These are phyloP conservation scores for Diarsia rubi DNA, from an alignment of 2,888 invertebrate species.

Conservation along the genomic window DNA sequence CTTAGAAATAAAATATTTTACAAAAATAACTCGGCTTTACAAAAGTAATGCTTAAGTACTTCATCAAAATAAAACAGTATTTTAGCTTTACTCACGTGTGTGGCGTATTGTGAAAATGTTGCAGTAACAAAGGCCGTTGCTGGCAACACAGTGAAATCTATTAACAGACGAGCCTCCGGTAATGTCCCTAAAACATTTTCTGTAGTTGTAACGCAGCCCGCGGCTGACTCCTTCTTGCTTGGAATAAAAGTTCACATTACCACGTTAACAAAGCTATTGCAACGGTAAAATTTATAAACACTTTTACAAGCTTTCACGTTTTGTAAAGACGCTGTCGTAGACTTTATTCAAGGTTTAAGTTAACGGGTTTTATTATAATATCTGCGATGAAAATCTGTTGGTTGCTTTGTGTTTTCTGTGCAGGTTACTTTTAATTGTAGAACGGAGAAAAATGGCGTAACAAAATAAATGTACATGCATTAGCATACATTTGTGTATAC, in stretches of 20 bases:
- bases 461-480: neutral
- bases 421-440: slow-evolving; percentile 2
- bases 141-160: slow-evolving; percentile 75
- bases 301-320: slow-evolving; percentile 60
- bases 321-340: slow-evolving; percentile 60
- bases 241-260: slow-evolving; percentile 69
- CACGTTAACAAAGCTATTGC: slow-evolving; percentile 57
- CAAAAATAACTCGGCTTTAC: slow-evolving; percentile 29
- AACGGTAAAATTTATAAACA: slow-evolving; percentile 61
- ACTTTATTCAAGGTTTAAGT: slow-evolving; percentile 51
- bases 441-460: neutral
- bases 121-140: slow-evolving; percentile 65
- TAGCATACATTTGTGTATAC: slow-evolving; percentile 4
- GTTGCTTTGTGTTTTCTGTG: slow-evolving; percentile 1
- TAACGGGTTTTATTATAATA: slow-evolving; percentile 7
- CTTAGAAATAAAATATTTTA: slow-evolving; percentile 35
- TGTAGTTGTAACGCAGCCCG: slow-evolving; percentile 65
- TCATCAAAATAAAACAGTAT: slow-evolving; percentile 44
- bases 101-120: slow-evolving; percentile 62
- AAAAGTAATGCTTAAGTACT: slow-evolving; percentile 24
- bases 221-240: slow-evolving; percentile 61
- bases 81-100: slow-evolving; percentile 36
- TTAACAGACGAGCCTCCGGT: slow-evolving; percentile 72
- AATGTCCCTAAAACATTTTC: slow-evolving; percentile 72
- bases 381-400: slow-evolving; percentile 1